Percentiles rank a stretch among this genome's conserved stretches.
Conservation (phyloP, 2,888 invertebrate genomes). For the Stramonita haemastoma region DNA sequence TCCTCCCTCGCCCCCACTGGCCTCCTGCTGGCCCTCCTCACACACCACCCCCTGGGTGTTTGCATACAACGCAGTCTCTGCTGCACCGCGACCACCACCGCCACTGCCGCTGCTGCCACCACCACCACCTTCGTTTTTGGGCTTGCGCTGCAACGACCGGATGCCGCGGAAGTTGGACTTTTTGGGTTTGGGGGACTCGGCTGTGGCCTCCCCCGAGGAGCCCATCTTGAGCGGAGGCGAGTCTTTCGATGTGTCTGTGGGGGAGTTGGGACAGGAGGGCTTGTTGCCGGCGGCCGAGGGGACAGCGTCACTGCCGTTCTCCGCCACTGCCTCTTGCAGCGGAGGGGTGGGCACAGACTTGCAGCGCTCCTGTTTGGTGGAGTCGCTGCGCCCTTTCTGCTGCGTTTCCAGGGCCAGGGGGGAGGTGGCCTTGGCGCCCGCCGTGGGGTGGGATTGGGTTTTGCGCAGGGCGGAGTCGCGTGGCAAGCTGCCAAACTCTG, state of each 20-base stretch:
- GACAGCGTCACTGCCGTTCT: conserved; percentile 32
- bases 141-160: conserved; percentile 79
- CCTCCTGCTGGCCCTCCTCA: conserved; percentile 49
- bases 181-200: conserved; percentile 78
- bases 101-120: conserved; percentile 51
- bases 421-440: conserved; percentile 59
- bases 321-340: conserved; percentile 44
- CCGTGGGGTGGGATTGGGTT: conserved; percentile 79
- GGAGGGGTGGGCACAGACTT: conserved; percentile 62
- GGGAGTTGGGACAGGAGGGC: conserved; percentile 65
- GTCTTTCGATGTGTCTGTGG: conserved; percentile 57
- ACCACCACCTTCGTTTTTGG: conserved; percentile 76
- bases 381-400: conserved; percentile 46
- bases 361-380: conserved; percentile 65
- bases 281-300: conserved; percentile 48
- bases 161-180: conserved; percentile 82
- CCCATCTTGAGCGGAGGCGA: conserved; percentile 37
- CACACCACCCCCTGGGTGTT: conserved; percentile 51
- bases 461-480: conserved; percentile 79
- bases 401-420: conserved; percentile 37
- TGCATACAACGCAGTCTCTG: conserved; percentile 46
- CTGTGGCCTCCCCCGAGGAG: conserved; percentile 44
- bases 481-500: conserved; percentile 76
- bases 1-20: conserved; percentile 46
- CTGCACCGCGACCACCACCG: conserved; percentile 26